These are phyloP conservation scores for Agapetus fuscipes DNA, from an alignment of 2,888 invertebrate species.

Conservation along the genomic window DNA sequence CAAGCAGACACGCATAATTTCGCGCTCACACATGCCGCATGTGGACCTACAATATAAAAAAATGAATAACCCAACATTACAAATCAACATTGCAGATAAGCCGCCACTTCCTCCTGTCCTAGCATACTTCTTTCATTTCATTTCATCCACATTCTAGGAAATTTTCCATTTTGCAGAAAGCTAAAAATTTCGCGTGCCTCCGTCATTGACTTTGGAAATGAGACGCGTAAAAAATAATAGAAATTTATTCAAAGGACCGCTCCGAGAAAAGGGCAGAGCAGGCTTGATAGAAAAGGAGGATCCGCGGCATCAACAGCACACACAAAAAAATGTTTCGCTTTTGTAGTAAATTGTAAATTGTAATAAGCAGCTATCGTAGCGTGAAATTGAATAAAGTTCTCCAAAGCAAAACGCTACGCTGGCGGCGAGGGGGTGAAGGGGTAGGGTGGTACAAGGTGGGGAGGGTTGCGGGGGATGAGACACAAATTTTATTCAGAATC, in stretches of 20 bases:
- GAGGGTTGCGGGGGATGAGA: constrained; percentile 2
- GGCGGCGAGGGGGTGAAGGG: constrained; percentile 4
- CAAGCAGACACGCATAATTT: too few relatives aligned
- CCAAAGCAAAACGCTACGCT: constrained; percentile 16
- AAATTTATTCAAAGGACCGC: constrained; percentile 7
- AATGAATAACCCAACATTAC: too few relatives aligned
- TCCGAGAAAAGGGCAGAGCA: constrained; percentile 1
- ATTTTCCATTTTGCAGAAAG: too few relatives aligned
- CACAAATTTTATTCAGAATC: too few relatives aligned
- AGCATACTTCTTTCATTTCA: too few relatives aligned
- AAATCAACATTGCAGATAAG: too few relatives aligned
- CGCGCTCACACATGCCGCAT: too few relatives aligned
- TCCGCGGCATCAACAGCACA: constrained; percentile 11
- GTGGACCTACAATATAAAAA: too few relatives aligned
- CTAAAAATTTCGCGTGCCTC: too few relatives aligned
- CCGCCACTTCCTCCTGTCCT: too few relatives aligned
- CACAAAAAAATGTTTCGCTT: constrained; percentile 20
- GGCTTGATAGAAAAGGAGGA: constrained; percentile 10
- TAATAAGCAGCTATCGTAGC: constrained; percentile 22
- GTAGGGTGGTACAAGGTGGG: constrained; percentile 2
- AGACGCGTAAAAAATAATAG: constrained; percentile 15
- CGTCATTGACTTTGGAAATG: neutral
- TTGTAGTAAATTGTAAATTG: constrained; percentile 21
- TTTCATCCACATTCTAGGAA: too few relatives aligned
- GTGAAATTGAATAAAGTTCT: constrained; percentile 22